A percentile compares a stretch with the other conserved stretches of the same genome.
phyloP scores from a whole-genome alignment of 1,140 invertebrate genomes.

The Drosophila littoralis region DNA sequence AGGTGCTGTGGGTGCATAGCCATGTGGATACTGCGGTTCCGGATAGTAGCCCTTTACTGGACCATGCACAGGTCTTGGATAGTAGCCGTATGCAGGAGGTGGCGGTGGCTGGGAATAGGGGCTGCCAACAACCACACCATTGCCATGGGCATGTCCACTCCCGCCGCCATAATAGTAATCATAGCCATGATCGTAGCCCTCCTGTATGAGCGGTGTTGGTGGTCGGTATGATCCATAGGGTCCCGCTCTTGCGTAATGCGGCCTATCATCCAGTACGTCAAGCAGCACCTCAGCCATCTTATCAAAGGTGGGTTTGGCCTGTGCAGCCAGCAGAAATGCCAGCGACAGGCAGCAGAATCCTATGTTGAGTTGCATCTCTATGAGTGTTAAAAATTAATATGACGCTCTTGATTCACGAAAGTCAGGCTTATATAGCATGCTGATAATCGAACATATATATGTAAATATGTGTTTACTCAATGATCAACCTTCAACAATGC shows the following conservation, averaged over 20 bases:
- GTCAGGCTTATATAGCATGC: slow-evolving; percentile 45
- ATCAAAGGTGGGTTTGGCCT: slow-evolving; percentile 65
- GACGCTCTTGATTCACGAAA: neutral
- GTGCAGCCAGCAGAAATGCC: slow-evolving; percentile 15
- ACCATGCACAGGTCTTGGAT: slow-evolving; percentile 26
- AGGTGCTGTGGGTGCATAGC: slow-evolving; percentile 3
- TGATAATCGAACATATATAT: slow-evolving; percentile 25
- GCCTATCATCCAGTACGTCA: slow-evolving; percentile 35
- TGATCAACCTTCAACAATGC: slow-evolving; percentile 17
- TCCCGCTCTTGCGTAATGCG: slow-evolving; percentile 10
- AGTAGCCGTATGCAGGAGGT: slow-evolving; percentile 38
- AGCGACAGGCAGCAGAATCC: slow-evolving; percentile 2
- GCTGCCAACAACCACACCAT: neutral
- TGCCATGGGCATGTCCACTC: slow-evolving; percentile 36
- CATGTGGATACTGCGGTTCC: slow-evolving; percentile 26
- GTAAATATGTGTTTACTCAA: slow-evolving; percentile 2
- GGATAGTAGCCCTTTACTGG: slow-evolving; percentile 44
- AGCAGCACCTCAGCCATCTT: slow-evolving; percentile 62
- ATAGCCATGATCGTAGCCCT: slow-evolving; percentile 66
- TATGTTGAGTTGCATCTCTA: slow-evolving; percentile 45
- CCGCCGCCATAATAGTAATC: slow-evolving; percentile 71
- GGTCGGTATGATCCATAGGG: slow-evolving; percentile 17
- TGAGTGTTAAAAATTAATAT: slow-evolving; percentile 16
- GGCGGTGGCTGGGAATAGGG: slow-evolving; percentile 22
- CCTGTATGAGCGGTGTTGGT: slow-evolving; percentile 50